phyloP scores from a whole-genome alignment of 2,888 invertebrate genomes.

The Machimus atricapillus region DNA sequence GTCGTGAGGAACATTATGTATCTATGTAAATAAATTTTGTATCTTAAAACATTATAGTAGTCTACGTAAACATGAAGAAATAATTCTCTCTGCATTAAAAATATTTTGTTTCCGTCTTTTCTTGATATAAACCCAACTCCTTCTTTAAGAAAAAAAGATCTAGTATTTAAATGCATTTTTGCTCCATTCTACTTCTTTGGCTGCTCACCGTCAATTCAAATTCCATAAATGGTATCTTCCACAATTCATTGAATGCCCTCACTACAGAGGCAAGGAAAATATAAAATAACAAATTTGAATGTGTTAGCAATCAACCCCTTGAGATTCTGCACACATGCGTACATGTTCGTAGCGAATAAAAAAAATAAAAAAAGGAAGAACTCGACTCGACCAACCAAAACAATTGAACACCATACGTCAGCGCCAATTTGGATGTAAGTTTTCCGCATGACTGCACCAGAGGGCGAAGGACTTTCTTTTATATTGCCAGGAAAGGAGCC shows the following conservation, averaged over 20 bases:
- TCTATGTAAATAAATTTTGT: background rate
- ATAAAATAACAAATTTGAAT: conserved; percentile 6
- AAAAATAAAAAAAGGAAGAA: conserved; percentile 24
- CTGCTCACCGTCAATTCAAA: background rate
- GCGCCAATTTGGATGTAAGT: conserved; percentile 29
- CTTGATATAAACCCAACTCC: too few relatives aligned
- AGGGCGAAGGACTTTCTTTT: conserved; percentile 47
- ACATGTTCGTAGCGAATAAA: conserved; percentile 1
- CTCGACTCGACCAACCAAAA: conserved; percentile 55
- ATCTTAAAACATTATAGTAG: background rate
- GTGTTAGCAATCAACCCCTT: conserved; percentile 11
- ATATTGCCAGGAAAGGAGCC: conserved; percentile 7
- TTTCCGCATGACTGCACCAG: conserved; percentile 57
- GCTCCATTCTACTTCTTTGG: background rate
- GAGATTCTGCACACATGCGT: conserved; percentile 35
- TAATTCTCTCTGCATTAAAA: too few relatives aligned
- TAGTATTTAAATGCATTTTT: background rate
- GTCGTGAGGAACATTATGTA: too few relatives aligned
- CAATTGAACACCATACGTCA: conserved; percentile 49
- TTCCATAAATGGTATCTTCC: background rate
- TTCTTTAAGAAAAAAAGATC: background rate
- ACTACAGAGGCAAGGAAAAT: background rate
- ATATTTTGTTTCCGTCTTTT: too few relatives aligned
- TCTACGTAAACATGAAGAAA: too few relatives aligned
- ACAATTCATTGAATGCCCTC: background rate